Conservation (phyloP, 2,113 vertebrate species). For the Brienomyrus longianalis region DNA sequence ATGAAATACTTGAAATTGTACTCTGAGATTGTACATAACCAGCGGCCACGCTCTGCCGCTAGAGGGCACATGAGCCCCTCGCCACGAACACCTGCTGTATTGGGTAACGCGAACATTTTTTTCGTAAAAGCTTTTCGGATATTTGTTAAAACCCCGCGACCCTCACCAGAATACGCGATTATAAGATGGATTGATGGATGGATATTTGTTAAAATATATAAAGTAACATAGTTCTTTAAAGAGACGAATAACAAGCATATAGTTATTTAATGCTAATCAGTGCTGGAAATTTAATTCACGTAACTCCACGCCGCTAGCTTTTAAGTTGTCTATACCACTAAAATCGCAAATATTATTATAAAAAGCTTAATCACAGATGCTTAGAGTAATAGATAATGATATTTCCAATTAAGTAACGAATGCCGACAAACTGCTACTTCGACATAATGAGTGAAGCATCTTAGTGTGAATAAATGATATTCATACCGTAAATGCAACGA, state of each 20-base stretch:
- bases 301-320: neutral
- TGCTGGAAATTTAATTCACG: neutral
- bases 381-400: neutral
- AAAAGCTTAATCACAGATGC: neutral
- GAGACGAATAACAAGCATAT: neutral
- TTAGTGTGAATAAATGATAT: neutral
- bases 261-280: slow-evolving; percentile 5
- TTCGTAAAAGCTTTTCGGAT: neutral
- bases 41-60: slow-evolving; percentile 40
- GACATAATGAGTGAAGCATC: neutral
- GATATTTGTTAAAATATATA: slow-evolving; percentile 1
- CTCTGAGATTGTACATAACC: neutral
- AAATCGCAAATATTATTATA: neutral
- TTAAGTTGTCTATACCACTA: neutral
- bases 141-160: neutral
- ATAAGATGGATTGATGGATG: neutral
- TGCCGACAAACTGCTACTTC: neutral
- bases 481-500: neutral
- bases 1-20: neutral
- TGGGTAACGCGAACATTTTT: neutral
- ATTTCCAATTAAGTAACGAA: neutral
- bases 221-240: neutral
- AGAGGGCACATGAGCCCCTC: slow-evolving; percentile 57
- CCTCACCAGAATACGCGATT: neutral
- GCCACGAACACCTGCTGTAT: neutral